Percentiles rank a stretch among this genome's conserved stretches.
Evolutionary conservation across 2,113 vertebrate genomes (phyloP).

Genomic region (Apeltes quadracus): DNA sequence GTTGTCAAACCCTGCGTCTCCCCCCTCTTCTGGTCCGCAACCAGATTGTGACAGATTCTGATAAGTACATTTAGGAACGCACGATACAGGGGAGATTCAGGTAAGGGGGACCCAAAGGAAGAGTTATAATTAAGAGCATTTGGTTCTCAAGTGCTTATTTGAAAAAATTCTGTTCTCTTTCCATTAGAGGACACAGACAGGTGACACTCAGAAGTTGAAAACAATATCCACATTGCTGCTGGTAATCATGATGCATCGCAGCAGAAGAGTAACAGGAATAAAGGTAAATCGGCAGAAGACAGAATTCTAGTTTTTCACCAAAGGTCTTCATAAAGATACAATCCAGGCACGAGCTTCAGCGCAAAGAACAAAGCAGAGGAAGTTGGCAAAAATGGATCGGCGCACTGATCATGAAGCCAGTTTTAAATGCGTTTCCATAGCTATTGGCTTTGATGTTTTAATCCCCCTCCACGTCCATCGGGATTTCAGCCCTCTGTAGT

Average conservation of each 20-base stretch:
- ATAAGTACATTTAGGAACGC: too few relatives aligned
- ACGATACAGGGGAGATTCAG: too few relatives aligned
- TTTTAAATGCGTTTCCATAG: slow-evolving; percentile 27
- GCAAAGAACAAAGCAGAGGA: not conserved
- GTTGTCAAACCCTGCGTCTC: too few relatives aligned
- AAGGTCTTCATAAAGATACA: not conserved
- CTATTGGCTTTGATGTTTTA: slow-evolving; percentile 23
- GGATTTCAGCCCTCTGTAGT: slow-evolving; percentile 17
- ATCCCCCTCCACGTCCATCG: slow-evolving; percentile 4
- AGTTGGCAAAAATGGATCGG: slow-evolving; percentile 4
- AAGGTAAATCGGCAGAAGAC: not conserved
- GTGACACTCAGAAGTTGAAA: not conserved
- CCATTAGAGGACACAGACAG: not conserved
- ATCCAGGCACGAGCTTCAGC: not conserved
- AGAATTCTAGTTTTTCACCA: not conserved
- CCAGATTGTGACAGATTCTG: too few relatives aligned
- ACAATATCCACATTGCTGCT: not conserved
- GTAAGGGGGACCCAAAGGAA: too few relatives aligned
- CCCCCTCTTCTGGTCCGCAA: too few relatives aligned
- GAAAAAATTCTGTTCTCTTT: not conserved
- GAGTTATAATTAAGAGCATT: too few relatives aligned
- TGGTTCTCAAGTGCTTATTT: too few relatives aligned
- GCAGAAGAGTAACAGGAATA: not conserved
- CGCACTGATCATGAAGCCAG: slow-evolving; percentile 6
- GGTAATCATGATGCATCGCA: not conserved